These are phyloP conservation scores for Phataginus tetradactyla DNA, from an alignment of 2,797 vertebrate species.

Conservation along the genomic window DNA sequence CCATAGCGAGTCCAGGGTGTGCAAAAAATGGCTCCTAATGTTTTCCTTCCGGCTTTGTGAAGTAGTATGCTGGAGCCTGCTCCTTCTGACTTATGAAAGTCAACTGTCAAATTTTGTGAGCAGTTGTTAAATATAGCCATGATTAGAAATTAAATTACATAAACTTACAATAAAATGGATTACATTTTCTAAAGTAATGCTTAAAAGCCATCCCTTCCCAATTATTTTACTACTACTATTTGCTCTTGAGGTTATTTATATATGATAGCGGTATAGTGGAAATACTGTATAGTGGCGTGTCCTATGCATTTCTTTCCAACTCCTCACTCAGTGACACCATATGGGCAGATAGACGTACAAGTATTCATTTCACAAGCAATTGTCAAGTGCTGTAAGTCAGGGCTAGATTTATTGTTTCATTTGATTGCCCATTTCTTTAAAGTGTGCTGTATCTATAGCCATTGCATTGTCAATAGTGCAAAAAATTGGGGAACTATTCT, in stretches of 20 bases:
- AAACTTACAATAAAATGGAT: background rate
- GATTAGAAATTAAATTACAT: constrained; percentile 2
- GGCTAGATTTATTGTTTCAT: background rate
- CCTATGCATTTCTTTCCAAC: background rate
- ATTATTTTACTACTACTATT: background rate
- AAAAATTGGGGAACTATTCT: background rate
- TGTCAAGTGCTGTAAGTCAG: background rate
- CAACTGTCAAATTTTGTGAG: background rate
- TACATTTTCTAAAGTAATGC: background rate
- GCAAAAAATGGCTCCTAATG: background rate
- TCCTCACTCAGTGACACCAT: background rate
- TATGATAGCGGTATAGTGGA: background rate
- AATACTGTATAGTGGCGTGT: background rate
- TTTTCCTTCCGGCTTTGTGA: background rate
- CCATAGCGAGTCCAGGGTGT: background rate
- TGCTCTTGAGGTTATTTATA: background rate
- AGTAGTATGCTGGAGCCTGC: background rate
- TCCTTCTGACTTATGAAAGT: background rate
- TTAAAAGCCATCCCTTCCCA: background rate
- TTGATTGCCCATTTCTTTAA: background rate
- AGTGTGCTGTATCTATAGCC: background rate
- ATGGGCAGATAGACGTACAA: background rate
- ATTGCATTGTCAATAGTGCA: background rate
- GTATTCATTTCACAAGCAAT: background rate
- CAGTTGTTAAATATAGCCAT: background rate